Conservation (phyloP, 1,140 invertebrate genomes). For the Trigoniulus corallinus region DNA sequence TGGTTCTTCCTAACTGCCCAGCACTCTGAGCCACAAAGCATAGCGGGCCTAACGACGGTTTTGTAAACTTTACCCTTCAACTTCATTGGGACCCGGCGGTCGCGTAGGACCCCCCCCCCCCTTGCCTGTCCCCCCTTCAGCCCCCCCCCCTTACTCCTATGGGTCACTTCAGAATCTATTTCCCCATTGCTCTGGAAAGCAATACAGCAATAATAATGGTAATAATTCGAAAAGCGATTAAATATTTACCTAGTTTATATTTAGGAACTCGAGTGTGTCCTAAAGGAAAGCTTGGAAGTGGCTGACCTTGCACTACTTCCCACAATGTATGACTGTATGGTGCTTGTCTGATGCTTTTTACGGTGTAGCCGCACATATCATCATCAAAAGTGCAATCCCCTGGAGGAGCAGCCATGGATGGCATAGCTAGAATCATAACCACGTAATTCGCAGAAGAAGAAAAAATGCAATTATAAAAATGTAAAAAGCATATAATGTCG, state of each 20-base stretch:
- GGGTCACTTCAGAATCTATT: no score
- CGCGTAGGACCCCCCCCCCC: no score
- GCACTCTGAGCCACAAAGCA: no score
- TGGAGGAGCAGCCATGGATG: not conserved
- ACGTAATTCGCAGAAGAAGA: not conserved
- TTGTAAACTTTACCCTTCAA: no score
- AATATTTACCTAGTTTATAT: not conserved
- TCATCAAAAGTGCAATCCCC: conserved; percentile 5
- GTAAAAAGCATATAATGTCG: not conserved
- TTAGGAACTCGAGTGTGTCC: conserved; percentile 2
- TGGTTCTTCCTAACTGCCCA: no score
- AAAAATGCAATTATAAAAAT: not conserved
- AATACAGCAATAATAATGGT: not conserved
- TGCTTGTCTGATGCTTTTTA: not conserved
- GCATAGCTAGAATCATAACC: not conserved
- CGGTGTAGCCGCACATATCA: conserved; percentile 1
- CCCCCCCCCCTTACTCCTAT: no score
- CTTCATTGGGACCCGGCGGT: no score
- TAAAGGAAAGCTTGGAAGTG: not conserved
- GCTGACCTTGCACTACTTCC: not conserved
- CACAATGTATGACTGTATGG: conserved; percentile 1
- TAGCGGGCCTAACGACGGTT: no score
- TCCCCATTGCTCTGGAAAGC: no score
- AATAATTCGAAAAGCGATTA: not conserved
- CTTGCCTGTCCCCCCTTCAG: no score